Base-by-base conservation (phyloP, 2,797 vertebrate genomes). In the Micropoecilia bifurca region DNA sequence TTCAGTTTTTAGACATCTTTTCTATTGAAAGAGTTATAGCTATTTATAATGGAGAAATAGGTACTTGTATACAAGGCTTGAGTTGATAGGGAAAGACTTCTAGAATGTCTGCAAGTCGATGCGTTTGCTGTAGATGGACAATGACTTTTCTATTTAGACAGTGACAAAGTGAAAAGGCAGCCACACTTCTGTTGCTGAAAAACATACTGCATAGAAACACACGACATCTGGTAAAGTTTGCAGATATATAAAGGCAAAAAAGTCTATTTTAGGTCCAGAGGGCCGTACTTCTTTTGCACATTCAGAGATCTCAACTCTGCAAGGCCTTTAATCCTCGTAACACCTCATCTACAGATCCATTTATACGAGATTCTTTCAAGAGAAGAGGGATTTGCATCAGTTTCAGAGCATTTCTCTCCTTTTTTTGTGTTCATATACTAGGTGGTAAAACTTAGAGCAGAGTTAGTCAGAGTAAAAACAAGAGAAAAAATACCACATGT, bases 1-100 rank as follows among this genome's bases (percentile, higher is more conserved):
- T 94, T 91, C 80, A 90, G 80, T 92, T 95, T 95, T 95, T 92
- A 90, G 85, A 91, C 83, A 90, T 89, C 81, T 91, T 95, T 95
- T 94, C 91, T 92, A 93, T 93, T 91, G 81, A 92, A 90, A 90
- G 88, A 92, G 87, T 93, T 93, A 92, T 88, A 90, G 90, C 88
- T 85, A 91, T 87, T 87, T 84, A 84, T 78, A 78, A 85, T 83
- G 84, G 85, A 89, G 75, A 84, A 81, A 86, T 89, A 92, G 81
- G 84, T 75, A 86, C 92, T 90, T 94, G 87, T 94, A 93, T 89
- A 93, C 69, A 72, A 91, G 88, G 82, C 85, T 93, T 90, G 79
- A 90, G 84, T 87, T 87, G 80, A 78, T 83, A 90, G 90, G 90
- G 80, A 74, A 81, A 78, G 83, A 89, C 85, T 83, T 12, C 79